Base-by-base conservation (phyloP, 2,888 invertebrate species). In the Agonopterix heracliana region DNA sequence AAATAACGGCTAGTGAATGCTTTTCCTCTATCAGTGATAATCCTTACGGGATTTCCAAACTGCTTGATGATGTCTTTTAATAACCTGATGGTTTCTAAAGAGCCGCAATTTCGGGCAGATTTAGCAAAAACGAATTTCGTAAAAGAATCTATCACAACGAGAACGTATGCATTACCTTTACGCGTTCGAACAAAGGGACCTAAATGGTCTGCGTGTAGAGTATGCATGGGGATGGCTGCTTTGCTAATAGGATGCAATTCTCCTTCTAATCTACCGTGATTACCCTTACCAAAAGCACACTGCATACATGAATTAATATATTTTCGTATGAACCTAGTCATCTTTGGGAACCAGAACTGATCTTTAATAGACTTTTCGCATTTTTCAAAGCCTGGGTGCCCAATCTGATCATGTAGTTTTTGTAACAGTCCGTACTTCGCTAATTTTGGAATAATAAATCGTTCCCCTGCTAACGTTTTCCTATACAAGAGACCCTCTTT, bases 301-400 rank as follows among this genome's bases (percentile, higher is more conserved):
- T 47, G 4, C n/a, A 47, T 9, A 42, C 47, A 47, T 7, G 34
- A 3, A 14, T 10, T 34, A 3, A 47, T 34, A 35, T 47, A 47
- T 26, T 47, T 47, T 2, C 35, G 9, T 2, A 47, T 42, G 10
- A 47, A 43, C 9, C 17, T 8, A 3, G 36, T 44, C 44, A 43
- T 44, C 9, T 17, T 11, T 1, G 43, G 26, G 14, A 48, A 48
- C 47, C 47, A 48, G 13, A 17, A 48, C 4, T 9, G 14, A 2
- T 17, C 11, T 9, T 44, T 43, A 5, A 48, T 48, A 4, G 35
- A 2, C 9, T 43, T 4, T 9, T 36, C 38, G 9, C 43, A 44
- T n/a, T 44, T 41, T 17, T 48, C 35, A 9, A 48, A 10, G 2
- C 47, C 47, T 9, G 17, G 36, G 9, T 48, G 47, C 2, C 46